Percentiles rank a stretch among this genome's conserved stretches.
Conservation (phyloP, 2,113 vertebrate genomes). For the Gopherus evgoodei region DNA sequence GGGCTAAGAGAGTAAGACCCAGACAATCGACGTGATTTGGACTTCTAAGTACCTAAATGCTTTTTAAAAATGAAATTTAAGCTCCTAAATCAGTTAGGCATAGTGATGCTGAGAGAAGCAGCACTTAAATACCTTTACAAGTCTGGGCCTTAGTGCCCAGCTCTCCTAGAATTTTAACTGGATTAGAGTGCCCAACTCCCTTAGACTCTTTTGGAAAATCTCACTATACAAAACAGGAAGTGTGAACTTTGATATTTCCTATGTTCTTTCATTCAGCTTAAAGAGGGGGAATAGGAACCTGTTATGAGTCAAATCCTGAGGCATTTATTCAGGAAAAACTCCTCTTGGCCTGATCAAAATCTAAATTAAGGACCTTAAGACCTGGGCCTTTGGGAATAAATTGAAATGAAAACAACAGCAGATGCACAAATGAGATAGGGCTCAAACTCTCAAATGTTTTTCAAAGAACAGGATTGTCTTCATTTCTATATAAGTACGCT, state of each 20-base stretch:
- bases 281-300: background rate
- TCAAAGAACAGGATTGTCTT: slow-evolving; percentile 21
- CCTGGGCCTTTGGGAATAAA: background rate
- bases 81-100: background rate
- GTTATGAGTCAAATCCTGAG: background rate
- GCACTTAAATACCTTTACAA: background rate
- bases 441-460: background rate
- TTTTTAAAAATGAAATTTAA: background rate
- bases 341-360: background rate
- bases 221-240: background rate
- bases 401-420: background rate
- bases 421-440: slow-evolving; percentile 36
- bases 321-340: background rate
- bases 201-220: background rate
- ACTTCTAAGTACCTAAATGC: background rate
- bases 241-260: background rate
- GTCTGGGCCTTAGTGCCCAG: background rate
- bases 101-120: background rate
- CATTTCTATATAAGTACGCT: background rate
- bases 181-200: background rate
- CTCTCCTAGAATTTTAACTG: background rate
- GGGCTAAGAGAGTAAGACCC: background rate
- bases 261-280: background rate
- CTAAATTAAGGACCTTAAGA: background rate
- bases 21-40: background rate